Evolutionary conservation across 2,888 invertebrate species (phyloP), one percentile per base, ranked within the genome.

Genomic region (Schizaphis graminum): DNA sequence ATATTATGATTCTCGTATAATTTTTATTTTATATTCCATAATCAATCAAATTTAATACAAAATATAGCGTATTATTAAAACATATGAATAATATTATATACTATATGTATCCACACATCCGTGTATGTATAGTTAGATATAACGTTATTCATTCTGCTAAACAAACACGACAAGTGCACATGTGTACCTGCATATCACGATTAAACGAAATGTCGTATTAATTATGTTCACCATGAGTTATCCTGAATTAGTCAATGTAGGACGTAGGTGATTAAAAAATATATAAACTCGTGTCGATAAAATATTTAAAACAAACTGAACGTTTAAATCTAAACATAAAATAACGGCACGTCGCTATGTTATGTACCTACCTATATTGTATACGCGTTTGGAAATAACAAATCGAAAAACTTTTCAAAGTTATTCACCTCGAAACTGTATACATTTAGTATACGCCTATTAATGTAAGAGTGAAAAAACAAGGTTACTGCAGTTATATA

Each of bases 151-250:
- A 77, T 77, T 77, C 21, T 8, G 77, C 35, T 77, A 77, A 77
- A 77, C 77, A 77, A 77, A 77, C 77, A 77, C 21, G 77, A 77
- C 77, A 77, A 35, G 77, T 77, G 77, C 77, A 77, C 77, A 77
- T 77, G 77, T 67, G 67, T 67, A 86, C 67, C 21, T 67, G n/a
- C 67, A 16, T 35, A 67, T 67, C 67, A 56, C 53, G 88, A 56
- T 88, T 56, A 88, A 88, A 88, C 88, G 47, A 44, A 88, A 56
- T 26, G 35, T 88, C 56, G 56, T 88, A 56, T 88, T 88, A 88
- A 89, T 89, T 89, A 56, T 89, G 47, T 56, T 89, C 56, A 57
- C 56, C 41, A 41, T 28, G 56, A 41, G 35, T 89, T 26, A 11
- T 57, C 56, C 56, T 26, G 56, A 89, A 89, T 89, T 56, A 88